Percentiles rank a stretch among this genome's conserved stretches.
Evolutionary conservation across 1,140 invertebrate genomes (phyloP).

Genomic region (Tribolium madens): DNA sequence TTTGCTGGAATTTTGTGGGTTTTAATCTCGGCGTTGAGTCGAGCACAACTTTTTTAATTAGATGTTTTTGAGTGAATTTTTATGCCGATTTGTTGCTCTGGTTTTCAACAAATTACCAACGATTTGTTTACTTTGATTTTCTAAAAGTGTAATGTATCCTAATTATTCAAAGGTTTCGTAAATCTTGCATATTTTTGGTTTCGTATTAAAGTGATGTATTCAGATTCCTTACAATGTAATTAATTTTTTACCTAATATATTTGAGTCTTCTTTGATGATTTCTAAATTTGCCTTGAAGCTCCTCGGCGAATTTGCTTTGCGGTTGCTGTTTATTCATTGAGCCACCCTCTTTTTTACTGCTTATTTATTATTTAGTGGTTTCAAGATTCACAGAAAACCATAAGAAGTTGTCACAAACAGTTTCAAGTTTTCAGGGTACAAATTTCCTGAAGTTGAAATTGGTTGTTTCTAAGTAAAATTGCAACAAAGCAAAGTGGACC

Average conservation of each 20-base stretch:
- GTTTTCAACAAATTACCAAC: too few relatives aligned
- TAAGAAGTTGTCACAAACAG: not conserved
- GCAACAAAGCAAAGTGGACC: too few relatives aligned
- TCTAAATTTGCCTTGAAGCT: not conserved
- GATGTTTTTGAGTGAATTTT: slow-evolving; percentile 6
- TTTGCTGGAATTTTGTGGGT: not conserved
- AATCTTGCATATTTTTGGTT: too few relatives aligned
- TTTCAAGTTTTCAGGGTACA: too few relatives aligned
- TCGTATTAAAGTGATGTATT: not conserved
- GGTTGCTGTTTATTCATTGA: not conserved
- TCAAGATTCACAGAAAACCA: not conserved
- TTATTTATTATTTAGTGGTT: not conserved
- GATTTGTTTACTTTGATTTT: too few relatives aligned
- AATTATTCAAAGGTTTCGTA: too few relatives aligned
- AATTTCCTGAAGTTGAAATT: too few relatives aligned
- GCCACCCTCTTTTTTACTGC: not conserved
- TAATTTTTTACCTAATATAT: not conserved
- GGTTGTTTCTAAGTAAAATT: too few relatives aligned
- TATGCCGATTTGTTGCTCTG: not conserved
- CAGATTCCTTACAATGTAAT: not conserved
- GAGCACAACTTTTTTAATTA: slow-evolving; percentile 14
- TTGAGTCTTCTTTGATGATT: not conserved
- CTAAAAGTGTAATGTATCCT: too few relatives aligned
- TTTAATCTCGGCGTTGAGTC: slow-evolving; percentile 18
- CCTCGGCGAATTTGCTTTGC: not conserved